Conservation (phyloP, 2,888 invertebrate species). For the Nomada lathburiana region DNA sequence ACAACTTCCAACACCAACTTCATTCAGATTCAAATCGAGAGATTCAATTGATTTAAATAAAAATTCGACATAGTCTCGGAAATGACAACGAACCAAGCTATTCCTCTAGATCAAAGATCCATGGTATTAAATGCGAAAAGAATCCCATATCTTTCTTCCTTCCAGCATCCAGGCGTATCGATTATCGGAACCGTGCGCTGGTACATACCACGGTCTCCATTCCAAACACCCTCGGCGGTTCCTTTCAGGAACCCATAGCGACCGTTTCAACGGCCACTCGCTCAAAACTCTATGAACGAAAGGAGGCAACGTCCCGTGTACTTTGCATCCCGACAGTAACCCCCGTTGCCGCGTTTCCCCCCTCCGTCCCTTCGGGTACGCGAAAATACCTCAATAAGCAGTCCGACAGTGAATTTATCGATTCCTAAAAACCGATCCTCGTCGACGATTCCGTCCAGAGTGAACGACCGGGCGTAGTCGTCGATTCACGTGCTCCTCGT, state of each 20-base stretch:
- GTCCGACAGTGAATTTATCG: conserved; percentile 6
- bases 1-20: no score
- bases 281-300: conserved; percentile 2
- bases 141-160: neutral
- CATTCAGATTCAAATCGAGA: no score
- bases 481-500: conserved; percentile 34
- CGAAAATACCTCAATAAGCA: conserved; percentile 21
- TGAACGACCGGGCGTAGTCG: conserved; percentile 20
- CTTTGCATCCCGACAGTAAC: no score
- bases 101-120: no score
- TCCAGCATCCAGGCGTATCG: conserved; percentile 2
- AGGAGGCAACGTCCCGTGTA: neutral
- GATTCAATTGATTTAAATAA: no score
- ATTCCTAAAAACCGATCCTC: conserved; percentile 30
- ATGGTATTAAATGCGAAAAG: no score
- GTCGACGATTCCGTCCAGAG: conserved; percentile 22
- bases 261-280: conserved; percentile 5
- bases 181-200: conserved; percentile 10
- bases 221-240: neutral
- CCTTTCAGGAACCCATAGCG: conserved; percentile 2
- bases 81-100: no score
- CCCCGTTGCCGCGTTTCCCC: no score
- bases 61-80: no score
- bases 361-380: neutral
- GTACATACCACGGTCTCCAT: neutral